Evolutionary conservation across 2,888 invertebrate genomes (phyloP), one percentile per base, ranked within the genome.

Genomic region (Tineola bisselliella): DNA sequence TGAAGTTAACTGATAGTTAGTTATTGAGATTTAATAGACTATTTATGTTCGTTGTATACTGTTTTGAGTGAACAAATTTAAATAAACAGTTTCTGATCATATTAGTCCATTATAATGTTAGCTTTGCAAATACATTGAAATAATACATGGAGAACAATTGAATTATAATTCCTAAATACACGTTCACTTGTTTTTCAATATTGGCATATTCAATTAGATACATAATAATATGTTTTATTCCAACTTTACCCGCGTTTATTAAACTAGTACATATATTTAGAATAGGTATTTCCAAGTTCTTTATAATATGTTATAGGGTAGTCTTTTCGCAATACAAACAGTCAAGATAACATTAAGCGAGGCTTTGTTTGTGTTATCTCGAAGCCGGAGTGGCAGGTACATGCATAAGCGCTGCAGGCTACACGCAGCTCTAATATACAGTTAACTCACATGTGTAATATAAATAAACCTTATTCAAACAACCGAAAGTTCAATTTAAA

Each of bases 1-100:
- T 58, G 58, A 33, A 58, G 33, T 58, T 59, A 19, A 59, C 52
- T 54, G 19, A 54, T 54, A 54, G 54, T 54, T 25, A 48, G 48
- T 17, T 48, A 48, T 48, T 48, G 15, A 48, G 15, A 48, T 48
- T 48, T 48, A 3, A 48, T 48, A 17, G 8, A n/a, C 48, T 10
- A 48, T 48, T 38, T 6, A 38, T 6, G 25, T 25, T 25, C 25
- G 25, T 25, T 25, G 25, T 6, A 2, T 25, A 6, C 25, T 25
- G 6, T 6, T 25, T 25, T 6, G 25, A 4, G 25, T 25, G 25
- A n/a, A n/a, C n/a, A n/a, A n/a, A n/a, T n/a, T n/a, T n/a, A n/a
- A n/a, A n/a, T n/a, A n/a, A n/a, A n/a, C n/a, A n/a, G n/a, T n/a
- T n/a, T n/a, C n/a, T n/a, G n/a, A n/a, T n/a, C n/a, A n/a, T n/a